Percentiles rank a stretch among this genome's conserved stretches.
Conservation (phyloP, 2,113 vertebrate species). For the Xyliphius kryptos region DNA sequence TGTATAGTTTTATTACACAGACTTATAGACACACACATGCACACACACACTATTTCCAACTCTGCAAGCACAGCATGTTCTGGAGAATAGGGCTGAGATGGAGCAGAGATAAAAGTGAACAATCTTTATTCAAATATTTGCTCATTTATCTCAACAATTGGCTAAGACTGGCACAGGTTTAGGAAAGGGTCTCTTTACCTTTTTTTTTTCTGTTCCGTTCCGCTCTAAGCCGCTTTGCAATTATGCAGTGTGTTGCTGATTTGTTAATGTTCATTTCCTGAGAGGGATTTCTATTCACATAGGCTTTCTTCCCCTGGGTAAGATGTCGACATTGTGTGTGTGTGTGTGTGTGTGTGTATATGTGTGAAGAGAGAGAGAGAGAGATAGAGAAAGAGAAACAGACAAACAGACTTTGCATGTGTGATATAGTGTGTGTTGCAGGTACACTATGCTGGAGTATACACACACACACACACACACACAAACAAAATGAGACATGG, state of each 20-base stretch:
- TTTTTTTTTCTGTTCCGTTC: constrained; percentile 48
- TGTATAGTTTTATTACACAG: too few species aligned
- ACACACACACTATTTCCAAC: too few species aligned
- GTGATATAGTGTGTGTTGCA: too few species aligned
- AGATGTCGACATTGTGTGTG: constrained; percentile 49
- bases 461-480: too few species aligned
- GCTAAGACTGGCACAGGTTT: constrained; percentile 45
- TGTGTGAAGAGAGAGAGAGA: too few species aligned
- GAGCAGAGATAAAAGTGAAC: constrained; percentile 27
- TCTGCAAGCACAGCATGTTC: constrained; percentile 18
- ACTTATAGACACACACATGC: too few species aligned
- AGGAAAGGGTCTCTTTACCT: constrained; percentile 46
- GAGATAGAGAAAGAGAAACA: too few species aligned
- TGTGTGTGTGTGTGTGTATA: constrained; percentile 31
- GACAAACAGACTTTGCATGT: too few species aligned
- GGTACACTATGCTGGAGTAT: too few species aligned
- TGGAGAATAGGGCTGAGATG: constrained; percentile 5
- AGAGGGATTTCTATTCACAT: constrained; percentile 47
- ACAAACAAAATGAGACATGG: too few species aligned
- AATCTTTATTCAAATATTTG: constrained; percentile 42
- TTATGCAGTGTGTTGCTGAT: constrained; percentile 49
- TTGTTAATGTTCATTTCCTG: constrained; percentile 54
- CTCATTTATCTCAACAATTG: constrained; percentile 49
- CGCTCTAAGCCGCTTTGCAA: constrained; percentile 46
- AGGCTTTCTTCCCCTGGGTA: constrained; percentile 55